Conservation (phyloP, 2,113 vertebrate genomes). For the Rhea pennata region DNA sequence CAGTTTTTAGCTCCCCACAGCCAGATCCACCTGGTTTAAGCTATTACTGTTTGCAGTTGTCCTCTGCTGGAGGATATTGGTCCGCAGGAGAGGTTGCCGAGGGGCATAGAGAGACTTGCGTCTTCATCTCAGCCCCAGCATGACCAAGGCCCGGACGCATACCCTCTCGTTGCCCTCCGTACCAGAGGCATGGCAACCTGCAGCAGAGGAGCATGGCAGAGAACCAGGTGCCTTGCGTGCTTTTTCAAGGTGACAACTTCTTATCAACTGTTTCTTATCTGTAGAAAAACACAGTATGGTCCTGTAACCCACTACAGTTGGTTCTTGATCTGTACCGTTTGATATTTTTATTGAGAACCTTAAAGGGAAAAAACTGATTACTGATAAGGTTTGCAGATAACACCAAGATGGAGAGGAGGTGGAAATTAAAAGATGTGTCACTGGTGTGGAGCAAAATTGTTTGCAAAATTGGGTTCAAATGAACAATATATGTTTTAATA, state of each 20-base stretch:
- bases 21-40: no score
- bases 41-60: no score
- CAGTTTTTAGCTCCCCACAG: no score
- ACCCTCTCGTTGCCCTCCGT: neutral
- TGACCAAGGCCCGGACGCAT: neutral
- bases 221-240: rapidly evolving
- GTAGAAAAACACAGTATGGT: neutral
- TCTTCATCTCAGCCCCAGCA: neutral
- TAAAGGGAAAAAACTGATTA: neutral
- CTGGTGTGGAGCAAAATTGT: neutral
- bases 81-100: no score
- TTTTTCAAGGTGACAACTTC: neutral
- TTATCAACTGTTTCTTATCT: neutral
- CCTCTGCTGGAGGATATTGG: no score
- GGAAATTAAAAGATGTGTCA: neutral
- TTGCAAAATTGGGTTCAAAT: neutral
- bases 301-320: neutral
- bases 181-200: neutral
- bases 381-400: neutral
- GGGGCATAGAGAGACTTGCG: no score
- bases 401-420: neutral
- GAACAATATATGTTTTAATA: neutral
- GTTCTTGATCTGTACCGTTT: neutral
- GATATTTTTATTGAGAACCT: neutral
- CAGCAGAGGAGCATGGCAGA: neutral